phyloP scores from a whole-genome alignment of 2,888 invertebrate genomes.

The Antheraea yamamai region DNA sequence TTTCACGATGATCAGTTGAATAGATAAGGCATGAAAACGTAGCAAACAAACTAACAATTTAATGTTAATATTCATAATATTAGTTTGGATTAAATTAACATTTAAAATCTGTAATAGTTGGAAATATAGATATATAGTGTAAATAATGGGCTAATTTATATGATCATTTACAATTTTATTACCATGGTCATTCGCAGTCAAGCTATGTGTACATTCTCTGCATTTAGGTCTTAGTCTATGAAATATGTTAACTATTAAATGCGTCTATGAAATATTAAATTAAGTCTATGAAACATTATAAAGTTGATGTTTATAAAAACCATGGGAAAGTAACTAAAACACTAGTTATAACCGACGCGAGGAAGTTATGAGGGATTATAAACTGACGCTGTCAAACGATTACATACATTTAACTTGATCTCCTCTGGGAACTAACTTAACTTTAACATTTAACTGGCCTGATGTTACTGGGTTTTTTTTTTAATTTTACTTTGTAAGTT shows the following conservation, averaged over 20 bases:
- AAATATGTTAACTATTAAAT: too few species aligned
- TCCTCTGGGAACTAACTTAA: neutral
- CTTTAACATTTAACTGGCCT: neutral
- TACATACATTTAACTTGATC: neutral
- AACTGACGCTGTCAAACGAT: neutral
- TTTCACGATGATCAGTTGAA: too few species aligned
- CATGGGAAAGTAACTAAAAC: neutral
- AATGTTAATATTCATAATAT: too few species aligned
- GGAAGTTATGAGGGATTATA: neutral
- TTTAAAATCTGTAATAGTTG: too few species aligned
- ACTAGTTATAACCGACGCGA: neutral
- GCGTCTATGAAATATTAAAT: too few species aligned
- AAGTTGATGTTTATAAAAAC: neutral
- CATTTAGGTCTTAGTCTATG: neutral
- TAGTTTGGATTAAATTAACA: too few species aligned
- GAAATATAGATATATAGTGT: too few species aligned
- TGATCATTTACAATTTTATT: too few species aligned
- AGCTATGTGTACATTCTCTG: neutral
- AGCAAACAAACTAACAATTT: too few species aligned
- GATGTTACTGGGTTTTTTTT: neutral
- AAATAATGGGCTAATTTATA: too few species aligned
- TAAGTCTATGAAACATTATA: neutral
- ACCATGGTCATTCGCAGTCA: neutral
- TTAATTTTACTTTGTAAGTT: neutral
- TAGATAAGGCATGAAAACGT: too few species aligned